Conservation (phyloP, 2,113 vertebrate genomes). For the Periophthalmus modestus region DNA sequence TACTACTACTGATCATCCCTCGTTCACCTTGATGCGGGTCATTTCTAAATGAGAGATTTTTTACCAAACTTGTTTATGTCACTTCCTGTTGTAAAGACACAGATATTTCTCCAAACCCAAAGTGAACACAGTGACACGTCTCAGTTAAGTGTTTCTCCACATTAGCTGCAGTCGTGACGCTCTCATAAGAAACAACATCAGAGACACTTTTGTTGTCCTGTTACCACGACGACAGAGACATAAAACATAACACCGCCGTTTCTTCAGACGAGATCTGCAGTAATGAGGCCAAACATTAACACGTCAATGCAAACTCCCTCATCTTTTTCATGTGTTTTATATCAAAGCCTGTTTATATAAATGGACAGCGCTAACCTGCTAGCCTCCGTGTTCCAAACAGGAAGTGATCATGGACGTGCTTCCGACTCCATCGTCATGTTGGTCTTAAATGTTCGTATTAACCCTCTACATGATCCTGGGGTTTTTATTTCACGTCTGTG, state of each 20-base stretch:
- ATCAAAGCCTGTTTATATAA: background rate
- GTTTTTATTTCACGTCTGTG: too few species aligned
- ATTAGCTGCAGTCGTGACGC: conserved; percentile 49
- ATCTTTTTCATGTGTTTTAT: conserved; percentile 53
- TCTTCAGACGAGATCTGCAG: conserved; percentile 43
- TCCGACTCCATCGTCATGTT: too few species aligned
- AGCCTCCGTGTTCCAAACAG: too few species aligned
- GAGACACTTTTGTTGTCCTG: conserved; percentile 29
- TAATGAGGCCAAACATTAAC: conserved; percentile 49
- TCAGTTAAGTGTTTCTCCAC: conserved; percentile 39
- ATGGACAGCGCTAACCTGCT: background rate
- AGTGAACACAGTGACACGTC: background rate
- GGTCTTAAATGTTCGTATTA: too few species aligned
- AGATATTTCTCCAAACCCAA: background rate
- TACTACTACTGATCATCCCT: background rate
- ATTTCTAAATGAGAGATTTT: background rate
- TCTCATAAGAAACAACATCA: conserved; percentile 30
- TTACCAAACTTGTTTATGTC: background rate
- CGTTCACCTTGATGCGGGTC: background rate
- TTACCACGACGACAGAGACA: conserved; percentile 21
- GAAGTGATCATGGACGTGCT: too few species aligned
- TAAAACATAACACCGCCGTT: too few species aligned
- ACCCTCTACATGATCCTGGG: too few species aligned
- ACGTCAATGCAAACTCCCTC: conserved; percentile 39
- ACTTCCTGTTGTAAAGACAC: background rate